Base-by-base conservation (phyloP, 2,797 vertebrate species). In the Neostethus bicornis region DNA sequence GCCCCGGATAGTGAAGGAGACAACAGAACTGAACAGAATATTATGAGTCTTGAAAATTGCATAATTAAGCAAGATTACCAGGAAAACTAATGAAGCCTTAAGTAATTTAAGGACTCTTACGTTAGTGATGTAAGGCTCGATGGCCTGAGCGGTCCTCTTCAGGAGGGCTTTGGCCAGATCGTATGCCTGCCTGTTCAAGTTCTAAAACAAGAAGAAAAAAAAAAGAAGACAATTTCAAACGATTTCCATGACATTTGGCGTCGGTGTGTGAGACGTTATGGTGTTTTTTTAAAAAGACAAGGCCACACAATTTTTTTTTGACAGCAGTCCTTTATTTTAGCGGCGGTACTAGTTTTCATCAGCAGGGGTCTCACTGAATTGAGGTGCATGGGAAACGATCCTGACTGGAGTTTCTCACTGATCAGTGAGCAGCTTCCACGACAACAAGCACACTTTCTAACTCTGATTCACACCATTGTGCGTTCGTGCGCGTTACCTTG, bases 161-260 rank as follows among this genome's bases (percentile, higher is more conserved):
- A 99, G 90, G 68, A 99, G 89, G 65, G 97, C 96, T 78, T 99
- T 99, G 62, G 97, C 96, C 87, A 99, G 82, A 82, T 99, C 97
- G 55, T 99, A 99, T 0, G 96, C 97, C 91, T 99, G 97, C 80
- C 99, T 99, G 79, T 99, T 99, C 81, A 99, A 89, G 87, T 99
- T 99, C 97, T 99, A 80, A 37, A 74, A 77, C n/a, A n/a, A n/a
- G n/a, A n/a, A n/a, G n/a, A n/a, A n/a, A n/a, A n/a, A n/a, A n/a
- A n/a, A n/a, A n/a, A n/a, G n/a, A n/a, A n/a, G n/a, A n/a, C n/a
- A n/a, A n/a, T n/a, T n/a, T n/a, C n/a, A n/a, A n/a, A n/a, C n/a
- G n/a, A n/a, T n/a, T n/a, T n/a, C n/a, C n/a, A n/a, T n/a, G n/a
- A n/a, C n/a, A n/a, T n/a, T n/a, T n/a, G n/a, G n/a, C n/a, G n/a